Evolutionary conservation across 2,888 invertebrate genomes (phyloP), one percentile per base, ranked within the genome.

Genomic region (Chrysodeixis includens): DNA sequence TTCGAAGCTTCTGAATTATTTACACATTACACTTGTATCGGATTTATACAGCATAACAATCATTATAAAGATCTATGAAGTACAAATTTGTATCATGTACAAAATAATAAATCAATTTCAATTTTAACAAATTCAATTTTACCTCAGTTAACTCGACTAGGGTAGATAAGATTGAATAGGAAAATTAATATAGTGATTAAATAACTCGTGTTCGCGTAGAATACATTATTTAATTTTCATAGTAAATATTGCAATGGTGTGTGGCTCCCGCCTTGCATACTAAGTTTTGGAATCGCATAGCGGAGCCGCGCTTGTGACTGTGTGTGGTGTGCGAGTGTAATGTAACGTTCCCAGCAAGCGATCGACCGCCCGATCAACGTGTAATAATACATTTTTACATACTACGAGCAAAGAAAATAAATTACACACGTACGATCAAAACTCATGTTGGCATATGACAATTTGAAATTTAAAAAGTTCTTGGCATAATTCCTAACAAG

Each of bases 311-410:
- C 35, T 58, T 54, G 16, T 14, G 14, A 44, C 32, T 73, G 9
- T 30, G 5, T 52, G 64, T 86, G 87, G 83, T 65, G 18, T 51
- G 71, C 74, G 56, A 66, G 72, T 76, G 57, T 84, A 78, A 85
- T 71, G 81, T 76, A 82, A 83, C 83, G 83, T 87, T 84, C 84
- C 82, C 79, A 79, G 79, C 82, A 71, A 84, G 80, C 82, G 83
- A 83, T 78, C 79, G 81, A 79, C 84, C 86, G 83, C 83, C 83
- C 82, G 84, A 84, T 84, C 80, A 84, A 83, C 84, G 82, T 85
- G 83, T 89, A 87, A 88, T 88, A 87, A 88, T 86, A 86, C 86
- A 86, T 88, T 88, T 88, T 89, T 89, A 86, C 84, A 83, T 86
- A 83, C 82, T 65, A 78, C 82, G 80, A 79, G 77, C 79, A 82